Conservation (phyloP, 2,113 vertebrate genomes). For the Lampris megalopsis region DNA sequence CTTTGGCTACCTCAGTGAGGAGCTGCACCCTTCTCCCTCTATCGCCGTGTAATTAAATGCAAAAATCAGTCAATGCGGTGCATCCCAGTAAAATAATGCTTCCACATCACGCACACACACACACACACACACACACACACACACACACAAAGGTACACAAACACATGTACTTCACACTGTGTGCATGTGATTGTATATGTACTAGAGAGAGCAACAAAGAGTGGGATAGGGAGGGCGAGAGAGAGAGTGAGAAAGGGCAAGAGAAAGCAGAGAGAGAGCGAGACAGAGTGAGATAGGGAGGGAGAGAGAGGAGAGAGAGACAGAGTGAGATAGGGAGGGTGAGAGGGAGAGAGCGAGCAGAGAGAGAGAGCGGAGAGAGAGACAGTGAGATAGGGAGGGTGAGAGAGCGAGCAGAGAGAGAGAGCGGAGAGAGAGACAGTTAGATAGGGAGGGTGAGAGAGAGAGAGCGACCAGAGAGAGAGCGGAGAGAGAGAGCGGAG, state of each 20-base stretch:
- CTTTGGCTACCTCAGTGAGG: no score
- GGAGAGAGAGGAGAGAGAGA: not conserved
- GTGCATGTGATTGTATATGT: not conserved
- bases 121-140: not conserved
- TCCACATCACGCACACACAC: not conserved
- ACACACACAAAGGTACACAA: not conserved
- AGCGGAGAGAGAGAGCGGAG: no score
- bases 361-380: no score
- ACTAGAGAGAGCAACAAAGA: not conserved
- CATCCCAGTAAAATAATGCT: not conserved
- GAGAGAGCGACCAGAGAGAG: no score
- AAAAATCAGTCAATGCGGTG: constrained; percentile 16
- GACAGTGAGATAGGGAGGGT: no score
- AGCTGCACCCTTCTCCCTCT: not conserved
- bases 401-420: no score
- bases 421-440: no score
- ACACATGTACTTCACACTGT: not conserved
- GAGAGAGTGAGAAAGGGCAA: no score
- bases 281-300: not conserved
- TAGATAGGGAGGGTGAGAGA: no score
- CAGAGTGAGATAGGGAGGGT: not conserved
- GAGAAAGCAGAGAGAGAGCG: no score
- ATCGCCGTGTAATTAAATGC: constrained; percentile 24
- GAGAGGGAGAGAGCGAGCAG: no score
- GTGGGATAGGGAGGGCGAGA: not conserved